Base-by-base conservation (phyloP, 2,888 invertebrate species). In the Subacronicta megacephala region DNA sequence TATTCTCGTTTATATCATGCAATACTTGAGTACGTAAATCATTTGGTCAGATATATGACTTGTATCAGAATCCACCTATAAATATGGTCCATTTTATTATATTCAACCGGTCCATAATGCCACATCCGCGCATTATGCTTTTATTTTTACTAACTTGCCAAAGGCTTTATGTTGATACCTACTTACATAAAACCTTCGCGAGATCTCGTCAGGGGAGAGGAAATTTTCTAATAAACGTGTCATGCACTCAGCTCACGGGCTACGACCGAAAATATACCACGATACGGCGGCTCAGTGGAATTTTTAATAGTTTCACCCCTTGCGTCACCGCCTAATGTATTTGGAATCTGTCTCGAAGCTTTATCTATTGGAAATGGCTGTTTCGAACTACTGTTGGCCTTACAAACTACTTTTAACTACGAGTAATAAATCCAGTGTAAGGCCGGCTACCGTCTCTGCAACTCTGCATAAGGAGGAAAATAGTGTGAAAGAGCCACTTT, bases 281-380 rank as follows among this genome's bases (percentile, higher is more conserved):
- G 77, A 76, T 72, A 78, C 80, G 73, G 77, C 77, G 83, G 76
- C 80, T 78, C 80, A 72, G 71, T 77, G 92, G 92, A 92, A 92
- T 93, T 92, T 93, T 93, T 93, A 93, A 93, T 93, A 92, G 92
- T 89, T 86, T 84, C 81, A 80, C 81, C 81, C 84, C 82, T 58
- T 60, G 80, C 85, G 84, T 84, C 86, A 87, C 80, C 75, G 81
- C 80, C 90, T 93, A 93, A 93, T 93, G 93, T 93, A 90, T 93
- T 94, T 93, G 89, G 84, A 93, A 93, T 93, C 93, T 93, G 91
- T 92, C 92, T 90, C 81, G 83, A 75, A 76, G 90, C 85, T 90
- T 89, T 92, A 92, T 92, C 89, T 91, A 92, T 93, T 88, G 93
- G 87, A 90, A 93, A 93, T 92, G 89, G 92, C 85, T 91, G 91